These are phyloP conservation scores for Achroia grisella DNA, from an alignment of 1,140 invertebrate species.

Conservation along the genomic window DNA sequence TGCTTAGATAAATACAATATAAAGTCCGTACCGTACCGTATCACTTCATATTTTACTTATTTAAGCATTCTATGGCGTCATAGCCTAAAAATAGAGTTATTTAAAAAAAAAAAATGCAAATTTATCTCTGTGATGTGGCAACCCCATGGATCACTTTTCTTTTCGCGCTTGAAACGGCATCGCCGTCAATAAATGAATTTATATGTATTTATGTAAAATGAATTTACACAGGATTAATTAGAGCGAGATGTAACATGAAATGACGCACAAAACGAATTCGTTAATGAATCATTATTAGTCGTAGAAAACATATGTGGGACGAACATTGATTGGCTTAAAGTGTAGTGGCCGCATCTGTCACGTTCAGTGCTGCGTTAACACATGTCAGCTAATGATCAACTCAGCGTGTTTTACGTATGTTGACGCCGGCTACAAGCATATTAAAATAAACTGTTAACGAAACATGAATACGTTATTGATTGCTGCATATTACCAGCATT, in stretches of 20 bases:
- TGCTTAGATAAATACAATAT: too few species aligned
- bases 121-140: too few species aligned
- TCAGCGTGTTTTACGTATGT: slow-evolving; percentile 26
- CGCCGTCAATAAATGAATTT: too few species aligned
- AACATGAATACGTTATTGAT: too few species aligned
- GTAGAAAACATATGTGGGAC: slow-evolving; percentile 25
- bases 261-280: neutral
- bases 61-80: too few species aligned
- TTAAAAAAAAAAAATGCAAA: slow-evolving; percentile 45
- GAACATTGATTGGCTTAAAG: slow-evolving; percentile 26
- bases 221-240: neutral
- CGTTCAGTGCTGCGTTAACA: slow-evolving; percentile 35
- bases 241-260: too few species aligned
- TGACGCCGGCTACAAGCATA: slow-evolving; percentile 18
- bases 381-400: slow-evolving; percentile 38
- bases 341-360: slow-evolving; percentile 35
- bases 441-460: slow-evolving; percentile 7
- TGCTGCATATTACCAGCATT: too few species aligned
- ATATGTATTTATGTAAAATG: too few species aligned
- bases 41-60: too few species aligned
- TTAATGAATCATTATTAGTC: slow-evolving; percentile 29
- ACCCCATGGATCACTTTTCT: too few species aligned
- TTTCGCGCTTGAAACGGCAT: too few species aligned
- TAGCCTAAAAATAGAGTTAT: slow-evolving; percentile 22
- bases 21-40: too few species aligned